Evolutionary conservation across 2,113 vertebrate species (phyloP), one percentile per base, ranked within the genome.

Genomic region (Psephotus haematonotus): DNA sequence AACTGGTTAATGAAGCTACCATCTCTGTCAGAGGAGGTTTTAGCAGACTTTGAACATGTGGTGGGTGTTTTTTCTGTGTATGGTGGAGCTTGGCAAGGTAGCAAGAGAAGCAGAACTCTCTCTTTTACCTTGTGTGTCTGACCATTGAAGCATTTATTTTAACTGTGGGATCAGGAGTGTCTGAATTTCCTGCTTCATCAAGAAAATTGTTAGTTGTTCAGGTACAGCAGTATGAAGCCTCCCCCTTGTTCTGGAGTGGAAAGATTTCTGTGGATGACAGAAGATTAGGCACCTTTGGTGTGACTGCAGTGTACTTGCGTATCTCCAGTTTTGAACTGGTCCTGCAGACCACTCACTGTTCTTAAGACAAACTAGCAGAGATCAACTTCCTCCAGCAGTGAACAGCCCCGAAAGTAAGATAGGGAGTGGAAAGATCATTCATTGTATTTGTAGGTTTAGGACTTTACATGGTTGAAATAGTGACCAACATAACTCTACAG

Each of bases 241-340:
- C 33, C 29, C 0, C 5, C 74, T 62, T 0, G 0, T 57, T 81
- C 10, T 62, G 52, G 35, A 27, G 23, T 11, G 16, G 29, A 57
- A 22, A 22, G 25, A 7, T 74, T 69, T 53, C 62, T 22, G n/a
- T 75, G 55, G 13, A 9, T 29, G 55, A 7, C 13, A 17, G 59
- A 35, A 57, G 80, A 27, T 81, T 76, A 14, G 1, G 1, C 23
- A 6, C 11, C 15, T 49, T 53, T n/a, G 49, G 15, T 0, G 0
- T n/a, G 46, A 17, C 75, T 81, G 47, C 33, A 5, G 11, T 28
- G 69, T 70, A 7, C 57, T 19, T 7, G 13, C 18, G 0, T 9
- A 4, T 62, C 43, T 57, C 59, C 1, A 0, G 24, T 35, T 60
- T 46, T 28, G 22, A 49, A 20, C 50, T 35, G 55, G 6, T 71